Base-by-base conservation (phyloP, 1,140 invertebrate species). In the Tetragnatha versicolor region DNA sequence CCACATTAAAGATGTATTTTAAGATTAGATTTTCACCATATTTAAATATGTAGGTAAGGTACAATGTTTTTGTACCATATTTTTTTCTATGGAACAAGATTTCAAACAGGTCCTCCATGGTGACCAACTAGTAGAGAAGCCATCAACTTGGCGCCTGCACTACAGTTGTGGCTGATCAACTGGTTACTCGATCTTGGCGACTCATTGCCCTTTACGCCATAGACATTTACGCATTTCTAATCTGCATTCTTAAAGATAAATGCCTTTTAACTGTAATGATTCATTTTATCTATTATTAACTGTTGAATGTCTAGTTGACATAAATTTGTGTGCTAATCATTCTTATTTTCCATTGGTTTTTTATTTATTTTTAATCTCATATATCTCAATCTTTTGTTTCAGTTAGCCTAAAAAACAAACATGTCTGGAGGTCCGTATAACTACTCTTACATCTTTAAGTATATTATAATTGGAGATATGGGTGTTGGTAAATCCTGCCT, bases 401-500 rank as follows among this genome's bases (percentile, higher is more conserved):
- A 22, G 29, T 31, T 20, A 3, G 51, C 42, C n/a, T n/a, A 45
- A 4, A 14, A 31, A 33, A 20, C 25, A 45, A 77, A 17, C 25
- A 80, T 82, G 81, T 61, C 81, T 33, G 73, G 93, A 79, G 94
- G 93, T 85, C 98, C 97, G 42, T 99, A 99, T 86, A 99, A 98
- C 88, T 99, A 99, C 88, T 98, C 96, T 29, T 99, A 99, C 85
- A 99, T 99, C 85, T 99, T 99, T 87, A 99, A 99, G 86, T 99
- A 99, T 85, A 99, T 99, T 81, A 99, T 99, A 81, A 99, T 99
- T 86, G 98, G 94, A 82, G 94, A 97, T 86, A 97, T 97, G 95
- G 95, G 95, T 79, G 95, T 97, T 70, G 97, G 97, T 42, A 99
- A 99, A 88, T 98, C 96, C 60, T 99, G 98, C 86, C 90, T 99